phyloP scores from a whole-genome alignment of 2,888 invertebrate species.

The Calameuta filiformis region DNA sequence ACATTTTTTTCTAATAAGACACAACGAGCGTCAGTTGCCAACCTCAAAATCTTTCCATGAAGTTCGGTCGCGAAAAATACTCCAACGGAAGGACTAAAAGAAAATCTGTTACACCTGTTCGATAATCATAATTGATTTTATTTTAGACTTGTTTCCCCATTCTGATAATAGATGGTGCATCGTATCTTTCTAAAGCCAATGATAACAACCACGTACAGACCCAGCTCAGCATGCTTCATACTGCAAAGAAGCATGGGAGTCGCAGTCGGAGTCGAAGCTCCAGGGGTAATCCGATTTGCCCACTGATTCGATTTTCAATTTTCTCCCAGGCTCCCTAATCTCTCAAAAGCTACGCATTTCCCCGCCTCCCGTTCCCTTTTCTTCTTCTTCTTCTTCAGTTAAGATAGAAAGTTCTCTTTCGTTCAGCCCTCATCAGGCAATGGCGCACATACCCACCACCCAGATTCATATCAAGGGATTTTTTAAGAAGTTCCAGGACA shows the following conservation, averaged over 20 bases:
- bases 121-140: constrained; percentile 39
- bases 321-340: constrained; percentile 46
- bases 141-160: constrained; percentile 22
- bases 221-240: constrained; percentile 24
- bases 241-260: constrained; percentile 21
- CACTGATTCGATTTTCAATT: constrained; percentile 58
- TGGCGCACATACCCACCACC: background rate
- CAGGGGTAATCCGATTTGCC: constrained; percentile 52
- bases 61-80: background rate
- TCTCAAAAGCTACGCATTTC: constrained; percentile 46
- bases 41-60: background rate
- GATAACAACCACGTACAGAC: constrained; percentile 18
- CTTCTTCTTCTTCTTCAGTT: constrained; percentile 11
- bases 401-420: constrained; percentile 24
- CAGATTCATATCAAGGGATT: background rate
- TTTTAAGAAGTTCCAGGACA: background rate
- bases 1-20: background rate
- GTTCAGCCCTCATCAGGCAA: background rate
- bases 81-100: background rate
- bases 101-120: constrained; percentile 24
- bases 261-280: constrained; percentile 36
- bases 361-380: constrained; percentile 27
- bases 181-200: constrained; percentile 1
- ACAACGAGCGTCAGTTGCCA: no score
- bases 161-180: constrained; percentile 3